Percentiles rank a stretch among this genome's conserved stretches.
Evolutionary conservation across 2,113 vertebrate genomes (phyloP).

Genomic region (Eidolon helvum): DNA sequence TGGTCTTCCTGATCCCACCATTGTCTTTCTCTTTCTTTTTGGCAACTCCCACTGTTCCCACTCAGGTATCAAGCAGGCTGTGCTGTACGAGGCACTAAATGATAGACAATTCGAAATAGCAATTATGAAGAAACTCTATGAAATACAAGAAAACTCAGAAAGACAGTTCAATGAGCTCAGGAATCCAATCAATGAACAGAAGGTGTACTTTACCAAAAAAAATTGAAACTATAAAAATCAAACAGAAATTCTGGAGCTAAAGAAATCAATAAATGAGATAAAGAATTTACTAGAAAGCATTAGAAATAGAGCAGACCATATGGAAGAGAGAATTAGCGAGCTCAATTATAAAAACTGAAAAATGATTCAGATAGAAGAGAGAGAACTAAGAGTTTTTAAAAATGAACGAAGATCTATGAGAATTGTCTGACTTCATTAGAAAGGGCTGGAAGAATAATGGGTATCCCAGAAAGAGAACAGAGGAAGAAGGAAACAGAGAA

Average conservation of each 20-base stretch:
- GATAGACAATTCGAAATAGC: too few relatives aligned
- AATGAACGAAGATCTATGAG: neutral
- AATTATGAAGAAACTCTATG: too few relatives aligned
- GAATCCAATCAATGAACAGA: too few relatives aligned
- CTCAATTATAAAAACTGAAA: neutral
- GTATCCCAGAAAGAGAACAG: neutral
- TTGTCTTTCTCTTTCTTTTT: too few relatives aligned
- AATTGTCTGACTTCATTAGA: neutral
- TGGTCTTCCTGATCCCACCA: too few relatives aligned
- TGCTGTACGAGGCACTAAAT: too few relatives aligned
- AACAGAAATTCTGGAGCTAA: neutral
- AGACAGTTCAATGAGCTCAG: too few relatives aligned
- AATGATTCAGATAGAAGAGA: neutral
- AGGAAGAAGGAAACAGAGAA: neutral
- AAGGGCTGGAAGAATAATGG: neutral
- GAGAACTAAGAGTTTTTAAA: neutral
- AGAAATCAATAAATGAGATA: neutral
- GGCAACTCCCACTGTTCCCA: too few relatives aligned
- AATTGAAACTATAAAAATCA: neutral
- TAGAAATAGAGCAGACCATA: neutral
- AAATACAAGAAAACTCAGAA: too few relatives aligned
- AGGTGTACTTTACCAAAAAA: too few relatives aligned
- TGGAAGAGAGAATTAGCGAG: neutral
- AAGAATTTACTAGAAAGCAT: neutral
- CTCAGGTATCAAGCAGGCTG: too few relatives aligned